These are phyloP conservation scores for Coptodon rendalli DNA, from an alignment of 2,113 vertebrate species.

Conservation along the genomic window DNA sequence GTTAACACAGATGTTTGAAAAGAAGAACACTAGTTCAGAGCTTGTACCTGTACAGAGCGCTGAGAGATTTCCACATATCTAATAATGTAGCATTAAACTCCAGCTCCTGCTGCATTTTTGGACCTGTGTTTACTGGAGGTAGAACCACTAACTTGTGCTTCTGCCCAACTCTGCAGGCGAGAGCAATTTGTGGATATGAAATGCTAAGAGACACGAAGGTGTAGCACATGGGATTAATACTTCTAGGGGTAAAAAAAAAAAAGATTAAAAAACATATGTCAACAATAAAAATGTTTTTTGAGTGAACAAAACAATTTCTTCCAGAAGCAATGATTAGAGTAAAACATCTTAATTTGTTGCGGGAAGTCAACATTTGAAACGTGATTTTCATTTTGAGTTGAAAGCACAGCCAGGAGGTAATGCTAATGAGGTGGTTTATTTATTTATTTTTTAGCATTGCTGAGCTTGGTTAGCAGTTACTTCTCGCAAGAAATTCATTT, in stretches of 20 bases:
- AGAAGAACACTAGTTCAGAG: not conserved
- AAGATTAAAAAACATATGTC: not conserved
- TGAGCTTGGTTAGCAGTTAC: not conserved
- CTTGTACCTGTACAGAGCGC: not conserved
- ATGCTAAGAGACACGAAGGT: not conserved
- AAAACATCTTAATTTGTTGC: not conserved
- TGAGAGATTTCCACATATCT: not conserved
- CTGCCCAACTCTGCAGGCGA: not conserved
- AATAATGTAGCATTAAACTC: not conserved
- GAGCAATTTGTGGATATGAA: not conserved
- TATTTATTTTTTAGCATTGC: not conserved
- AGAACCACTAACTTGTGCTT: not conserved
- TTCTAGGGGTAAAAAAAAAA: not conserved
- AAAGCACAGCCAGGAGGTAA: not conserved
- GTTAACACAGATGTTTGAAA: not conserved
- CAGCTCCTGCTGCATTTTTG: not conserved
- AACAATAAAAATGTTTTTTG: not conserved
- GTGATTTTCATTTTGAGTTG: not conserved
- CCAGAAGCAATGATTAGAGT: not conserved
- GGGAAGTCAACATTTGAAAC: not conserved
- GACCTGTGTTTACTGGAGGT: not conserved
- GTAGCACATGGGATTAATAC: not conserved
- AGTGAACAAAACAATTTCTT: not conserved
- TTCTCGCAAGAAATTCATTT: not conserved
- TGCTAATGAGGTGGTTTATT: not conserved